phyloP scores from a whole-genome alignment of 2,888 invertebrate species.

The Teleiodes luculella region DNA sequence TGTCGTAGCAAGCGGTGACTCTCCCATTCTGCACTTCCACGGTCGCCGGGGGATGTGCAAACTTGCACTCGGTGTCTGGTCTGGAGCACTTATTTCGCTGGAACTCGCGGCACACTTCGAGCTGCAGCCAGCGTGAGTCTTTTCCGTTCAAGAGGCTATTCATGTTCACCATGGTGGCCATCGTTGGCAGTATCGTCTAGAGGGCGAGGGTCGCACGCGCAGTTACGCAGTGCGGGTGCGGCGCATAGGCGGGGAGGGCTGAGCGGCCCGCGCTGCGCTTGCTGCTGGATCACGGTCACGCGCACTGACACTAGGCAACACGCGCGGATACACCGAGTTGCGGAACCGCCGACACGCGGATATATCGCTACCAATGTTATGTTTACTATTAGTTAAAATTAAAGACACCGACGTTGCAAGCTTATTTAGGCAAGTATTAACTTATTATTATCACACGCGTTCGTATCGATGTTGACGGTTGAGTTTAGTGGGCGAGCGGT shows the following conservation, averaged over 20 bases:
- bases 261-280: constrained; percentile 66
- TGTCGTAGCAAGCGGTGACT: constrained; percentile 99
- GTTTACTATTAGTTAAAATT: constrained; percentile 71
- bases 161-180: constrained; percentile 96
- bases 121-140: constrained; percentile 99
- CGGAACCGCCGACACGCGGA: constrained; percentile 46
- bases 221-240: constrained; percentile 71
- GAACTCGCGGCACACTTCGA: constrained; percentile 99
- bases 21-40: constrained; percentile 99
- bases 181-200: constrained; percentile 61
- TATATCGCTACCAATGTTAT: constrained; percentile 46
- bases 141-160: constrained; percentile 98
- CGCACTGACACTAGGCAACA: constrained; percentile 59
- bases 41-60: constrained; percentile 99
- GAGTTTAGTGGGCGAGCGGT: constrained; percentile 76
- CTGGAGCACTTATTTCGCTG: constrained; percentile 99
- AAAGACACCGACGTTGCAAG: constrained; percentile 77
- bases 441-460: constrained; percentile 75
- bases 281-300: constrained; percentile 39
- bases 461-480: constrained; percentile 75
- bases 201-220: constrained; percentile 47
- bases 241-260: constrained; percentile 70
- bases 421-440: constrained; percentile 76
- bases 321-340: constrained; percentile 44
- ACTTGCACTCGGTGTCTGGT: constrained; percentile 99